Conservation (phyloP, 2,797 vertebrate genomes). For the Cirrhinus molitorella region DNA sequence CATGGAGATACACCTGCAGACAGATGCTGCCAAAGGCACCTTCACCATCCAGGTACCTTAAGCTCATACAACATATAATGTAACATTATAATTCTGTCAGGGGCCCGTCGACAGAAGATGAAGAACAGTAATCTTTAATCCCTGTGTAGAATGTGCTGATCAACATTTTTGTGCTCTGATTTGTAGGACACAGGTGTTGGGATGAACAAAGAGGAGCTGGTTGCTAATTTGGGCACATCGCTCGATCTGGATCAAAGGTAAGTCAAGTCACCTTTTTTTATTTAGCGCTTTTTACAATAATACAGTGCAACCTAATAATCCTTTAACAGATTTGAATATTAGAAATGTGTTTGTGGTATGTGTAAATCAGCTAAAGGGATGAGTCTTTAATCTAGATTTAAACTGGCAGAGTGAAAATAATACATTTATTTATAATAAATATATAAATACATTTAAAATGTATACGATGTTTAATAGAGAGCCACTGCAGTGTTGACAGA, state of each 20-base stretch:
- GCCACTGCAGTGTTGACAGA: no score
- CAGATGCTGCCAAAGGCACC: slow-evolving; percentile 84
- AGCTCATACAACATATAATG: fast-evolving
- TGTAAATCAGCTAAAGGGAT: no score
- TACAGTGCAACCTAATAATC: no score
- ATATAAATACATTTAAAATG: no score
- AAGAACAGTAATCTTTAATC: not conserved
- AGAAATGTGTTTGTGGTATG: no score
- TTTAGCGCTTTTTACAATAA: no score
- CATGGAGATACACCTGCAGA: slow-evolving; percentile 97
- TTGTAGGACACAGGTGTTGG: slow-evolving; percentile 95
- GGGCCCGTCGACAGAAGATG: not conserved
- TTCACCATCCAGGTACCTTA: slow-evolving; percentile 92
- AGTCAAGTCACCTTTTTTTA: not conserved
- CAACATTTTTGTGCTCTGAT: slow-evolving; percentile 33
- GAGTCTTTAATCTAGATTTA: no score
- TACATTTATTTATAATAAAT: no score
- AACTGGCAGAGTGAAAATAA: no score
- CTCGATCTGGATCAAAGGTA: slow-evolving; percentile 97
- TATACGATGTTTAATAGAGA: no score
- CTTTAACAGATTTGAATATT: no score
- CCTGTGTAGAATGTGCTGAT: not conserved
- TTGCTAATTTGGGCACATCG: slow-evolving; percentile 94
- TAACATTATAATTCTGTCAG: no score
- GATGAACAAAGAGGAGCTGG: slow-evolving; percentile 91